Evolutionary conservation across 2,113 vertebrate species (phyloP), one percentile per base, ranked within the genome.

Genomic region (Sylvia atricapilla): DNA sequence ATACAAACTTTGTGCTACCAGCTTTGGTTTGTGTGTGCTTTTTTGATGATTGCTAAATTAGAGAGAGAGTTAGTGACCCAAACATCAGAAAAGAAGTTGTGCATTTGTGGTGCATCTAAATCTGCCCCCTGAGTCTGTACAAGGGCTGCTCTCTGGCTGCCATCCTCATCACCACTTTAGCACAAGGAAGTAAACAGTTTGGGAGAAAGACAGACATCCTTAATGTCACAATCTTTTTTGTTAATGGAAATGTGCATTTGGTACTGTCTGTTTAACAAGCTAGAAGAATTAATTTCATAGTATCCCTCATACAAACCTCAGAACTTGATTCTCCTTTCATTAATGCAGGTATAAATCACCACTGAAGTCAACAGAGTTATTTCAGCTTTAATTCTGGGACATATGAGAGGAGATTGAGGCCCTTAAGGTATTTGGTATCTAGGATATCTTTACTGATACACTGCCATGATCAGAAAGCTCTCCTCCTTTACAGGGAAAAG

Each of bases 391-490:
- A 94, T 92, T 84, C 78, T 62, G 44, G 56, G 30, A 64, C 70
- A 70, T 84, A 74, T 25, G 73, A 94, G 74, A 78, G 56, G 63
- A 95, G 91, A 94, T 33, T 15, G 85, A 92, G 52, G 93, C 76
- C 93, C 95, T 94, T 95, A 96, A 96, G 85, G 85, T 87, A 87
- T 85, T 92, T 79, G 39, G 64, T 90, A 90, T 89, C 72, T 53
- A 81, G 83, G 73, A 81, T 94, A 85, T 79, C 88, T 91, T 89
- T 93, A 86, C 84, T 74, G 70, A 87, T 85, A 79, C 16, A 68
- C 88, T 96, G 95, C 91, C 70, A 84, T 28, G 86, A 96, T 97
- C 88, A 91, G 94, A 95, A 95, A 95, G 84, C 87, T 95, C 70
- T 95, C 84, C 88, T 96, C 90, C 93, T 95, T 95, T 86, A 96